Evolutionary conservation across 2,797 vertebrate genomes (phyloP).

Genomic region (Gadopsis marmoratus): DNA sequence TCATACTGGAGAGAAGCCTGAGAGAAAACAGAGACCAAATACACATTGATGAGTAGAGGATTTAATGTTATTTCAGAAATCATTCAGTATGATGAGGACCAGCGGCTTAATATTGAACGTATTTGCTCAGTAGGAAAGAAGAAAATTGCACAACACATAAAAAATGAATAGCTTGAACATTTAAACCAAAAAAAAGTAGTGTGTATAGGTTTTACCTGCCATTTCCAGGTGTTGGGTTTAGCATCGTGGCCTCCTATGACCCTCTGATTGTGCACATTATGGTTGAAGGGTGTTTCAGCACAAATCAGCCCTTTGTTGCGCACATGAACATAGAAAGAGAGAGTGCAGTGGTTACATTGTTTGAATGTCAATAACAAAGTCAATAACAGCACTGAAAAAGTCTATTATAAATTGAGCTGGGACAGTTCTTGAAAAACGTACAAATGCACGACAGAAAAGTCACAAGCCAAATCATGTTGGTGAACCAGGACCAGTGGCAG

Average conservation of each 20-base stretch:
- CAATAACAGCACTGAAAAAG: neutral
- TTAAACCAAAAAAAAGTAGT: too few species aligned
- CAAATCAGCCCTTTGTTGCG: slow-evolving; percentile 59
- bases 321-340: neutral
- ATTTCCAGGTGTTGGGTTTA: slow-evolving; percentile 70
- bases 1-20: slow-evolving; percentile 78
- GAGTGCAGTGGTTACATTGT: neutral
- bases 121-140: neutral
- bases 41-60: neutral
- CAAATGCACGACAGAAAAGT: slow-evolving; percentile 73
- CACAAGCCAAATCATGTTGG: slow-evolving; percentile 73
- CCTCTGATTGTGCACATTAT: slow-evolving; percentile 62
- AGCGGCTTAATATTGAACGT: neutral
- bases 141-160: neutral
- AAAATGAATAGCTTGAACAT: neutral
- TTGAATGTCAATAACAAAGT: neutral
- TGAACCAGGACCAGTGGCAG: neutral
- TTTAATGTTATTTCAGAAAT: slow-evolving; percentile 2
- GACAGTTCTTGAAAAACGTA: slow-evolving; percentile 41
- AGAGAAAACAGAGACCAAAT: slow-evolving; percentile 15
- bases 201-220: slow-evolving; percentile 71
- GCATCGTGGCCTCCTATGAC: slow-evolving; percentile 74
- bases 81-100: neutral
- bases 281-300: slow-evolving; percentile 58
- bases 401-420: neutral